Percentiles rank a stretch among this genome's conserved stretches.
phyloP scores from a whole-genome alignment of 1,140 invertebrate species.

The Carcinoscorpius rotundicauda region DNA sequence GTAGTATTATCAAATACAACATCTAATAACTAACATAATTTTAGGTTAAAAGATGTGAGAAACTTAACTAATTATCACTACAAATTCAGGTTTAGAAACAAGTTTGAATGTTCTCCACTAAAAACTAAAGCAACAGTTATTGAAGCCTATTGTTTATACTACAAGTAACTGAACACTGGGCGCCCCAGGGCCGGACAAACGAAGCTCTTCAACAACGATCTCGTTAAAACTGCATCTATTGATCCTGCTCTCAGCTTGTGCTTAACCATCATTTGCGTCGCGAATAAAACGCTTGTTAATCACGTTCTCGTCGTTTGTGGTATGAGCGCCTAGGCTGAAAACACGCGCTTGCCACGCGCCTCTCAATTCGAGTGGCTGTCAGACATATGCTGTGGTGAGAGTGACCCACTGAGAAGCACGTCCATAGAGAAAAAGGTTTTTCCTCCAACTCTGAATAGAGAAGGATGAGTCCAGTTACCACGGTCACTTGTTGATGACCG shows the following conservation, averaged over 20 bases:
- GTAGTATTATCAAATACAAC: too few relatives aligned
- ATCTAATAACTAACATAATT: too few relatives aligned
- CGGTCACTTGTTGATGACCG: too few relatives aligned
- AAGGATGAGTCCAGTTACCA: too few relatives aligned
- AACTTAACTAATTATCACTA: neutral
- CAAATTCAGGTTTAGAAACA: neutral
- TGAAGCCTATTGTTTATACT: neutral
- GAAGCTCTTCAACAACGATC: neutral
- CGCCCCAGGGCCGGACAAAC: neutral
- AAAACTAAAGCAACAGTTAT: neutral
- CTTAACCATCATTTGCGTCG: constrained; percentile 3
- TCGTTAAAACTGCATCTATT: neutral
- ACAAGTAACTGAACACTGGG: neutral
- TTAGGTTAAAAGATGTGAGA: too few relatives aligned
- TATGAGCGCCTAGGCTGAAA: too few relatives aligned
- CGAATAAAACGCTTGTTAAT: constrained; percentile 2
- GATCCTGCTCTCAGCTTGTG: neutral
- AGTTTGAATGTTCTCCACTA: neutral
- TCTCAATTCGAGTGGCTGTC: too few relatives aligned
- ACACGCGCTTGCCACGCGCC: too few relatives aligned
- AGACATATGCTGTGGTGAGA: too few relatives aligned
- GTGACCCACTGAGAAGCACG: too few relatives aligned
- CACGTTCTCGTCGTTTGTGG: constrained; percentile 3
- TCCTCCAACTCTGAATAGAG: too few relatives aligned
- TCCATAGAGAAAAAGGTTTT: too few relatives aligned